Evolutionary conservation across 2,113 vertebrate genomes (phyloP).

Genomic region (Macheiramphus alcinus): DNA sequence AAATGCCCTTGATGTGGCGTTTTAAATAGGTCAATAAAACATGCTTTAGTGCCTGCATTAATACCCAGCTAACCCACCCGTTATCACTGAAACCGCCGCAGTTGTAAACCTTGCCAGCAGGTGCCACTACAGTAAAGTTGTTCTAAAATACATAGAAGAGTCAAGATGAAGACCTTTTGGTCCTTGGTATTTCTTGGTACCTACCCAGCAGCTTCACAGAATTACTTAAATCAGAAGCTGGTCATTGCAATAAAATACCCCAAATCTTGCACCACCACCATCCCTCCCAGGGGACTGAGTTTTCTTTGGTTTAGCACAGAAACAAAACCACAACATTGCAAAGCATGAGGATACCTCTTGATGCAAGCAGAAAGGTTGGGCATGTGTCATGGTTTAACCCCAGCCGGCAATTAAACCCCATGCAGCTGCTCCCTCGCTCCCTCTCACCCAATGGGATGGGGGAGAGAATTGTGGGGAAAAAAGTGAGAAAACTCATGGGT

Average conservation of each 20-base stretch:
- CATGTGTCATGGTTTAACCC: no score
- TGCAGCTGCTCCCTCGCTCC: no score
- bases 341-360: background rate
- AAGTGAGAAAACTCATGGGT: no score
- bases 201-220: background rate
- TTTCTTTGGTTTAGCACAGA: background rate
- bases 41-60: background rate
- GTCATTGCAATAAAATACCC: background rate
- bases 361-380: background rate
- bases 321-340: background rate
- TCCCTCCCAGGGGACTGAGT: background rate
- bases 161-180: background rate
- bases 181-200: accelerated
- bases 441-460: no score
- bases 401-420: no score
- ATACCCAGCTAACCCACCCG: background rate
- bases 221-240: background rate
- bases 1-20: background rate
- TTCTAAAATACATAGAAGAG: background rate
- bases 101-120: slow-evolving; percentile 14
- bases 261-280: background rate
- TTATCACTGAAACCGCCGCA: background rate
- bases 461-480: no score
- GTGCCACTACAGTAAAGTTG: background rate
- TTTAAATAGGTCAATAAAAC: background rate